Percentiles rank a stretch among this genome's conserved stretches.
Conservation (phyloP, 2,113 vertebrate species). For the Brevimyrus niger region DNA sequence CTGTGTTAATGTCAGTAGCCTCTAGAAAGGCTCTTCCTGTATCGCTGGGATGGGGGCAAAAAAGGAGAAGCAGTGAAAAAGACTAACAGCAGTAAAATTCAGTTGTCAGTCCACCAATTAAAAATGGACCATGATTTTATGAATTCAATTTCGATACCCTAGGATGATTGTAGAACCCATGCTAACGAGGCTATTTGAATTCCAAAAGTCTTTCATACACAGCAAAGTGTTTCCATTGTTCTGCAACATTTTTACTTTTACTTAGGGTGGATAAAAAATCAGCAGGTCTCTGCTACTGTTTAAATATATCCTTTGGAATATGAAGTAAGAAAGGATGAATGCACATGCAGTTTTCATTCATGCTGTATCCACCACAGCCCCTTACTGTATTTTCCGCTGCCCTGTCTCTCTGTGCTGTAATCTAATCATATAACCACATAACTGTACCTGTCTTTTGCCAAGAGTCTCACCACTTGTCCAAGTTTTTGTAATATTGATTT, state of each 20-base stretch:
- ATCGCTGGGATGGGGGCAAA: neutral
- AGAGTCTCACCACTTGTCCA: neutral
- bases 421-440: neutral
- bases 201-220: neutral
- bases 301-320: neutral
- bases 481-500: neutral
- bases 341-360: neutral
- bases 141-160: neutral
- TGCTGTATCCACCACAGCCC: neutral
- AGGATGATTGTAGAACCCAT: neutral
- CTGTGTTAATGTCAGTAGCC: neutral
- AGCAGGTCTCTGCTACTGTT: neutral
- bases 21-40: neutral
- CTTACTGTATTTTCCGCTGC: neutral
- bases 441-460: neutral
- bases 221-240: neutral
- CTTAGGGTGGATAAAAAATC: neutral
- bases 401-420: neutral
- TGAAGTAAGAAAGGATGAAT: neutral
- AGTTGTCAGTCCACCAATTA: neutral
- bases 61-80: neutral
- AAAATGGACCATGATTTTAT: neutral
- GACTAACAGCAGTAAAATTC: neutral
- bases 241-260: neutral
- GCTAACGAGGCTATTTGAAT: neutral